A percentile compares a stretch with the other conserved stretches of the same genome.
These are phyloP conservation scores for Oxyruncus cristatus DNA, from an alignment of 2,113 vertebrate species.

Conservation along the genomic window DNA sequence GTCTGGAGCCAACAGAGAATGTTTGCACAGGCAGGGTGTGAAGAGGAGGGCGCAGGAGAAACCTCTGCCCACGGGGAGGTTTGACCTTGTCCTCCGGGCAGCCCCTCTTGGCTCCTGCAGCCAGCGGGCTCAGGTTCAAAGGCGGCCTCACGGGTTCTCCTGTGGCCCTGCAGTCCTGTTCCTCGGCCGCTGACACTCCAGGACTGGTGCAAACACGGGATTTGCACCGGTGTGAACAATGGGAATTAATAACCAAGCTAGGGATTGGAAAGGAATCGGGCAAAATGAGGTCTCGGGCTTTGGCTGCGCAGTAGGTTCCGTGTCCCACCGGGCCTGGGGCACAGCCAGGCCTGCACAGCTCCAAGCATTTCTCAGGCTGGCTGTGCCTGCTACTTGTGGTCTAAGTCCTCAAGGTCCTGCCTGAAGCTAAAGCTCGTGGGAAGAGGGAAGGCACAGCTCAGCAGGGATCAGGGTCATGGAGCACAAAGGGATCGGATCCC, in stretches of 20 bases:
- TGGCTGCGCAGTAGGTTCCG: fast-evolving
- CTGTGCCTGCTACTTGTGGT: neutral
- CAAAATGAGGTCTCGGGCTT: neutral
- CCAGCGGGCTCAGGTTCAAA: neutral
- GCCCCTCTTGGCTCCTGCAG: neutral
- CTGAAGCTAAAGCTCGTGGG: neutral
- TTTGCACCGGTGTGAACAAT: neutral
- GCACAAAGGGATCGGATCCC: fast-evolving
- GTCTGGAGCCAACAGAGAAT: neutral
- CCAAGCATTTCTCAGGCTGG: neutral
- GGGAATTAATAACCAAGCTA: neutral
- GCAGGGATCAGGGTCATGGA: neutral
- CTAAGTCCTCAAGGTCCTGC: neutral
- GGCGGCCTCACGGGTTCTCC: neutral
- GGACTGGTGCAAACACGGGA: neutral
- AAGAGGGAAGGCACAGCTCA: neutral
- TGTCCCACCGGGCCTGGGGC: neutral
- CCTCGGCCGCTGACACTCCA: neutral
- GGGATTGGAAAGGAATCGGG: neutral
- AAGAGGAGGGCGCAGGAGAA: neutral
- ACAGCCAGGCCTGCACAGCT: neutral
- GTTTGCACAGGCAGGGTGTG: neutral
- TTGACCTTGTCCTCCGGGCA: neutral
- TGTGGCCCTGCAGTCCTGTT: neutral
- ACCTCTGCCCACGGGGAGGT: neutral